Evolutionary conservation across 2,797 vertebrate species (phyloP), one percentile per base, ranked within the genome.

Genomic region (Melanotaenia trifasciata): DNA sequence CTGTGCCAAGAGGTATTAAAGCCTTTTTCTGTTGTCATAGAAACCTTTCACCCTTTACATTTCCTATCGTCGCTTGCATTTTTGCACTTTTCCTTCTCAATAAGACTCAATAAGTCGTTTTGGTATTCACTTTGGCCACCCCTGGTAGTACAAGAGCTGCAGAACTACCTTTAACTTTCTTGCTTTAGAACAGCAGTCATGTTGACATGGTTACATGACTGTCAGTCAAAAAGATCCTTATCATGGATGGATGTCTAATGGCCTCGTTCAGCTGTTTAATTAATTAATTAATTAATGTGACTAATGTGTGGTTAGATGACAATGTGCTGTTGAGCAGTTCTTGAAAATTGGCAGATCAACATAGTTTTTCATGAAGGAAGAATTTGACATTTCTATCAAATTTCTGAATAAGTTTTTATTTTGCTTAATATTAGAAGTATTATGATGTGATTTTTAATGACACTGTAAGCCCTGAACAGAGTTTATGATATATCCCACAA

Each of bases 1-100:
- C 72, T 64, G 58, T 84, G 79, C 79, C 86, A 69, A 80, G 71
- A 87, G 76, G 80, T 90, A 88, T 90, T 63, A 80, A 87, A 88
- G 86, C 82, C 80, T 84, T 83, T 88, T 81, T 77, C 68, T 73
- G 92, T 94, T 94, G 74, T 92, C 90, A 95, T 94, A 89, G 92
- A 89, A 92, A 94, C 91, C 64, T 92, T 89, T 91, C 77, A 85
- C 70, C 72, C 85, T 90, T 87, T 86, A 90, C 81, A 84, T 90
- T 87, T 85, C 66, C 80, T 77, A 81, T 91, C 91, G 91, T 92
- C 80, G 82, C 79, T 70, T 86, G 71, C 78, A 72, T 76, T 88
- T 91, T 76, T 84, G 68, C 71, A 79, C 74, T 84, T 85, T 87
- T 89, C 85, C 60, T 67, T 89, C 79, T 92, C 58, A 81, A 58